Evolutionary conservation across 1,140 invertebrate species (phyloP), one percentile per base, ranked within the genome.

Genomic region (Rhagoletis pomonella): DNA sequence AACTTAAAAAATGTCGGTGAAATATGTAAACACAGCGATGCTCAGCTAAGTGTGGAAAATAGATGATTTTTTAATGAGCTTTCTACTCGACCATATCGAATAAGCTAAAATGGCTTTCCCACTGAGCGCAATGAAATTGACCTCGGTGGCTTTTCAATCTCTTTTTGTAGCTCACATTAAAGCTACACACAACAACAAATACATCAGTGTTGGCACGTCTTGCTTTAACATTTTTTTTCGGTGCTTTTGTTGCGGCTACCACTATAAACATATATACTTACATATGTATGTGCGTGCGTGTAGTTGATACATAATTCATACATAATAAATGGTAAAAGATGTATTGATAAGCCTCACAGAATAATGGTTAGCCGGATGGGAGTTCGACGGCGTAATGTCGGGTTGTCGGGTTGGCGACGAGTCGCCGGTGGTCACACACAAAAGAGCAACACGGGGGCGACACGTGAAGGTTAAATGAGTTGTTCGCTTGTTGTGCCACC

Each of bases 381-480:
- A 9, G 47, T 17, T 81, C 10, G 73, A 47, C 44, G 73, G 73
- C 44, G 14, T 42, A 39, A 39, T 44, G 64, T 19, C 64, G 9
- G 9, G 64, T 67, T n/a, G 64, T 39, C n/a, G 62, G n/a, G 9
- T 6, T 3, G 69, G 12, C 69, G 44, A 73, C 44, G 69, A 47
- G 17, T 14, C 44, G 3, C 73, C 73, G 47, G n/a, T 81, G 73
- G 73, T 81, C 73, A 55, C n/a, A 55, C n/a, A 55, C 73, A 58
- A 81, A 81, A 29, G 47, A 4, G 19, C 50, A 29, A n/a, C 73
- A 81, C 73, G 73, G 55, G 47, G 73, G 73, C 29, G 73, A 55
- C 73, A 81, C 73, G 73, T 81, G 73, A 81, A 81, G 73, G 73
- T 81, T 81, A 81, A 81, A 81, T 81, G 19, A 81, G 73, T 81